Percentiles rank a stretch among this genome's conserved stretches.
Evolutionary conservation across 2,113 vertebrate genomes (phyloP).

Genomic region (Malurus melanocephalus): DNA sequence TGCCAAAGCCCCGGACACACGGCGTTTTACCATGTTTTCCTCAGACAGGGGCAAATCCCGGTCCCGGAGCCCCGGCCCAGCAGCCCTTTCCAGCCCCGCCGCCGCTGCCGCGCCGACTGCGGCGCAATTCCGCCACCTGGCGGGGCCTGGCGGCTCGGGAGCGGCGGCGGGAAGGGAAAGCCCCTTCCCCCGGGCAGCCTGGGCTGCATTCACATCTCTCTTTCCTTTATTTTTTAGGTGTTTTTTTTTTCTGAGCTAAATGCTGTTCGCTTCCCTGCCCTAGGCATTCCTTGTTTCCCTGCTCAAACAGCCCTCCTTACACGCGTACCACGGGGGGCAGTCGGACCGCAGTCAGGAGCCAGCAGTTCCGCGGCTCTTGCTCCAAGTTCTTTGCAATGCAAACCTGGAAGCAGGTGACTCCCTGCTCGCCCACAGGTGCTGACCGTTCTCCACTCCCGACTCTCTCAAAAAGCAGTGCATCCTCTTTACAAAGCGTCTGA

Average conservation of each 20-base stretch:
- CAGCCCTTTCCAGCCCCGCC: not conserved
- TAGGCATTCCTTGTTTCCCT: not conserved
- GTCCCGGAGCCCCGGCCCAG: accelerated
- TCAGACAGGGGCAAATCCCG: accelerated
- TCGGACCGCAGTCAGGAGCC: not conserved
- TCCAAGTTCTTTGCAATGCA: accelerated
- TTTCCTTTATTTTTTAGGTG: accelerated
- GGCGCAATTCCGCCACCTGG: not conserved
- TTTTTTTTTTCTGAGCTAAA: accelerated
- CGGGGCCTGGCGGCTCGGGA: not conserved
- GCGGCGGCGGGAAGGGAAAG: too few species aligned
- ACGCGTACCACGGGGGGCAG: accelerated
- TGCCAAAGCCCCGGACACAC: accelerated
- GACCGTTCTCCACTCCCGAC: accelerated
- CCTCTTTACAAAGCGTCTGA: not conserved
- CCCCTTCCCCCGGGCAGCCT: accelerated
- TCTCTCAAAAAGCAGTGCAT: not conserved
- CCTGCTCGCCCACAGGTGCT: not conserved
- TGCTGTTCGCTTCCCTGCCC: accelerated
- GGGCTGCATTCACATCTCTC: accelerated
- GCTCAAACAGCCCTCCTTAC: accelerated
- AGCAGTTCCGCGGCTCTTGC: accelerated
- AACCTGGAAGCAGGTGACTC: not conserved
- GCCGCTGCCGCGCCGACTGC: too few species aligned
- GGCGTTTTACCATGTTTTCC: accelerated